Conservation (phyloP, 2,888 invertebrate genomes). For the Herminia tarsipennalis region DNA sequence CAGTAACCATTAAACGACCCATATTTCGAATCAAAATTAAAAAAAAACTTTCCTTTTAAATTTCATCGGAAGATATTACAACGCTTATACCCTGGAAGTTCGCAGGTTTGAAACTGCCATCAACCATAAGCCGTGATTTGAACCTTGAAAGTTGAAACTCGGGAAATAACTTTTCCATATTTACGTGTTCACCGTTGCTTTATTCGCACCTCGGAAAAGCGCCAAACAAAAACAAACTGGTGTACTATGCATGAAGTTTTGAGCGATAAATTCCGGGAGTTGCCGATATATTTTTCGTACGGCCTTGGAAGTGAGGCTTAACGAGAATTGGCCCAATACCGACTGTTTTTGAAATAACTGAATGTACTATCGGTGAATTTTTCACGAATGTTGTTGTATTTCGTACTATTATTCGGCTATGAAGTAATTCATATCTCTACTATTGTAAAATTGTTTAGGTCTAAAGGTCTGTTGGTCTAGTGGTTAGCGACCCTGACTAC, state of each 20-base stretch:
- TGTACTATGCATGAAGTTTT: slow-evolving; percentile 12
- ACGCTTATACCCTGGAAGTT: no score
- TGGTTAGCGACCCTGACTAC: no score
- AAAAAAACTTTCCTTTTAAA: no score
- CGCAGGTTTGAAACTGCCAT: neutral
- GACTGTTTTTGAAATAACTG: slow-evolving; percentile 30
- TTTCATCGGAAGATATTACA: no score
- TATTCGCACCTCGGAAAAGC: slow-evolving; percentile 11
- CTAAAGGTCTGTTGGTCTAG: no score
- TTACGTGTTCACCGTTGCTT: slow-evolving; percentile 7
- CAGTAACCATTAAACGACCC: no score
- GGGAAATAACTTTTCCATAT: slow-evolving; percentile 7
- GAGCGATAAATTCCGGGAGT: slow-evolving; percentile 14
- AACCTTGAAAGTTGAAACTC: slow-evolving; percentile 8
- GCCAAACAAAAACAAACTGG: slow-evolving; percentile 11
- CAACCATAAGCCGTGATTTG: slow-evolving; percentile 6
- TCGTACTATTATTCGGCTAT: no score
- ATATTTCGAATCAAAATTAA: no score
- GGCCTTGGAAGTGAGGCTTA: slow-evolving; percentile 7
- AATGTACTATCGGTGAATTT: slow-evolving; percentile 26
- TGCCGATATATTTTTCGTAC: slow-evolving; percentile 14
- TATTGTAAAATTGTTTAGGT: no score
- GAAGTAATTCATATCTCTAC: no score
- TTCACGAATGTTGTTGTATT: neutral
- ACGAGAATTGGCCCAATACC: slow-evolving; percentile 8